Evolutionary conservation across 2,113 vertebrate genomes (phyloP).

Genomic region (Scomber japonicus): DNA sequence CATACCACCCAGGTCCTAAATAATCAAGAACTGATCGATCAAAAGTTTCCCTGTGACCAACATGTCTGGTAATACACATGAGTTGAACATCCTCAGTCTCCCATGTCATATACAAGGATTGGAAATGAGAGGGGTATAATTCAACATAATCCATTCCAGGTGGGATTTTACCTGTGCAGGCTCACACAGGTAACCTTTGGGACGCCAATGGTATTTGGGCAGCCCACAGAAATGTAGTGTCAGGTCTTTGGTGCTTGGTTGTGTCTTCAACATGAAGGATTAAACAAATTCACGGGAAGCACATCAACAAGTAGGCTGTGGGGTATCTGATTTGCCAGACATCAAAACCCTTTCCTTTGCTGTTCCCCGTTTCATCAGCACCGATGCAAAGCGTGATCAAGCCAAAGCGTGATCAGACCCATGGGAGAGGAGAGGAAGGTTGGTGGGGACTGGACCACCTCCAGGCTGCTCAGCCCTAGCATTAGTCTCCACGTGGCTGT

Average conservation of each 20-base stretch:
- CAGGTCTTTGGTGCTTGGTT: neutral
- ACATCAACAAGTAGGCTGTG: slow-evolving; percentile 49
- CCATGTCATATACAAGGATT: neutral
- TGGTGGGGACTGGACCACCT: slow-evolving; percentile 73
- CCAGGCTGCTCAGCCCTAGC: slow-evolving; percentile 78
- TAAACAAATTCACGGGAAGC: slow-evolving; percentile 16
- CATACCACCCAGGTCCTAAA: no score
- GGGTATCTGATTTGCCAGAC: slow-evolving; percentile 27
- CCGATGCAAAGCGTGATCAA: slow-evolving; percentile 76
- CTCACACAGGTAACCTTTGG: neutral
- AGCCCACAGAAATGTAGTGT: neutral
- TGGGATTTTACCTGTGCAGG: neutral
- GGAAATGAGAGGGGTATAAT: neutral
- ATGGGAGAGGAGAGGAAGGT: slow-evolving; percentile 62
- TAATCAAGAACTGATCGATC: no score
- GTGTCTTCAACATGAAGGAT: neutral
- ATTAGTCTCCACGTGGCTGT: slow-evolving; percentile 87
- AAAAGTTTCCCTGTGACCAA: no score
- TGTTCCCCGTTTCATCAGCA: slow-evolving; percentile 69
- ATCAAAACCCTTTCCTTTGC: slow-evolving; percentile 37
- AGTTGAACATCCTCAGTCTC: neutral
- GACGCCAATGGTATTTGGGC: neutral
- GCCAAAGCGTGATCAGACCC: slow-evolving; percentile 66
- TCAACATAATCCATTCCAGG: no score
- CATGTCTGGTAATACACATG: neutral